These are phyloP conservation scores for Agriopis aurantiaria DNA, from an alignment of 2,888 invertebrate species.

Conservation along the genomic window DNA sequence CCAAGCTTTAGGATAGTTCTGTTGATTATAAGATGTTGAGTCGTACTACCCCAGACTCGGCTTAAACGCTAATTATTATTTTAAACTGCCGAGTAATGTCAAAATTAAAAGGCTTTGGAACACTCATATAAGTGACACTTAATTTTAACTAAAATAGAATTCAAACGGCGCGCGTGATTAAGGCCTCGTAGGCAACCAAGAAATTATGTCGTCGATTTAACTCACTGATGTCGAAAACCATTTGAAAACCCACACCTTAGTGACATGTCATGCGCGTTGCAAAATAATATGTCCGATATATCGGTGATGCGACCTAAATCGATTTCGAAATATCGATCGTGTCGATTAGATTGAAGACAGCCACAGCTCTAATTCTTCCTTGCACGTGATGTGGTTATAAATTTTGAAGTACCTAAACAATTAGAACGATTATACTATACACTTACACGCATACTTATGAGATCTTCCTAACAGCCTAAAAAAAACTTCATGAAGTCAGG, in stretches of 20 bases:
- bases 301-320: slow-evolving; percentile 30
- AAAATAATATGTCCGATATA: slow-evolving; percentile 28
- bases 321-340: slow-evolving; percentile 34
- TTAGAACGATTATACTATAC: no score
- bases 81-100: no score
- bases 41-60: no score
- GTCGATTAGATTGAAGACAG: slow-evolving; percentile 11
- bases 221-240: slow-evolving; percentile 37
- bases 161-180: slow-evolving; percentile 32
- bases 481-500: no score
- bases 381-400: slow-evolving; percentile 6
- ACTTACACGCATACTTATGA: no score
- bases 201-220: slow-evolving; percentile 17
- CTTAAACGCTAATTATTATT: no score
- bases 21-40: no score
- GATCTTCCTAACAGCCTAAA: no score
- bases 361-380: slow-evolving; percentile 7
- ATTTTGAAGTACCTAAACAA: neutral
- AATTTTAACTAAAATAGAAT: neutral
- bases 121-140: no score
- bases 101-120: no score
- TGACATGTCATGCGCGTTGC: slow-evolving; percentile 32
- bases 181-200: slow-evolving; percentile 39
- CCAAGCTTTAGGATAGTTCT: no score
- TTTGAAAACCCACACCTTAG: slow-evolving; percentile 43